Base-by-base conservation (phyloP, 2,888 invertebrate species). In the Cephus pulcher region DNA sequence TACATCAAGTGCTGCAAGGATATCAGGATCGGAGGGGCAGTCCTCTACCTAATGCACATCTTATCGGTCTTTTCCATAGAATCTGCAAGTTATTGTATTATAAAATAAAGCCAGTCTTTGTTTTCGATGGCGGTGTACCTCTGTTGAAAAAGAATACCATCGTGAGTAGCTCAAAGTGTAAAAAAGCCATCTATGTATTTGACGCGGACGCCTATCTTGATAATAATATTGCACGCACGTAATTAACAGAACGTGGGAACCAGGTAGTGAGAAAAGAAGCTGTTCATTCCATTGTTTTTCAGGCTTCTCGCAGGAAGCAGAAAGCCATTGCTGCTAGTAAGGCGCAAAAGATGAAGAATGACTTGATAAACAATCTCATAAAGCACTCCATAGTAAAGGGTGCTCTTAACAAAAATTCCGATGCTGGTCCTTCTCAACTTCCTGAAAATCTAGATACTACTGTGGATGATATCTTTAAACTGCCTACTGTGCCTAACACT, bases 101-200 rank as follows among this genome's bases (percentile, higher is more conserved):
- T 91, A 95, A 96, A 89, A 97, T 99, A 83, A 98, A 97, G 87
- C 99, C 99, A 1, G 95, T 99, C 3, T 99, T 99, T 93, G 98
- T 99, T 12, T 99, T 99, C 93, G 99, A 99, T 94, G 99, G 99
- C 34, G 96, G 96, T 71, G 97, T 97, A 75, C 99, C 99, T 30
- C 93, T 94, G 78, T 94, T 99, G 69, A 99, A 99, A 92, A 96
- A 94, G 86, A 96, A 97, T 92, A 98, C 98, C 12, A 96, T 98
- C 92, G 98, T 98, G 93, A 94, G 94, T 93, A 83, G 80, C 34
- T 34, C 37, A 68, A 56, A 23, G 23, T 56, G 56, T 56, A 56
- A 56, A 56, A 73, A 30, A 12, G 34, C n/a, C 12, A 70, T 34
- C 35, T 35, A 12, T 56, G 12, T 68, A 56, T 69, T 37, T 76